phyloP scores from a whole-genome alignment of 1,140 invertebrate genomes.

The Glossosoma conforme region DNA sequence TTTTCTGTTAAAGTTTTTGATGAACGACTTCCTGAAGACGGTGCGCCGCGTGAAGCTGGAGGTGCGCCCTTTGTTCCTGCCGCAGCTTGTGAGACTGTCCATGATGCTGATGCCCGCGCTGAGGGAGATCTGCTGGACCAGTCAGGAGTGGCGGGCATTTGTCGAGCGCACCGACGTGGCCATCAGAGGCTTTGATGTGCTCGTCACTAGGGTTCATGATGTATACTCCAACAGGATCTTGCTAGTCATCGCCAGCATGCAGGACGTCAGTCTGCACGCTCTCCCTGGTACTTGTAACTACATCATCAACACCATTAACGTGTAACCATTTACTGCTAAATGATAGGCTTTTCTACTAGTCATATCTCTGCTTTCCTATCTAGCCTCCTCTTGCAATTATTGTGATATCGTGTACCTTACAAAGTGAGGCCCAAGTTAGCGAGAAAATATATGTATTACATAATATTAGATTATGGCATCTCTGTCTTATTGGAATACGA shows the following conservation, averaged over 20 bases:
- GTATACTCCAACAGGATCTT: constrained; percentile 90
- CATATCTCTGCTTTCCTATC: no score
- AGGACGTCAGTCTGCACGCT: constrained; percentile 72
- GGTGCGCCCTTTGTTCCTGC: constrained; percentile 79
- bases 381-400: no score
- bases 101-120: constrained; percentile 76
- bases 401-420: no score
- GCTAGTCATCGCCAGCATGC: constrained; percentile 81
- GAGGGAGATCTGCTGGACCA: constrained; percentile 74
- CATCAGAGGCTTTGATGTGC: constrained; percentile 75
- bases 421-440: no score
- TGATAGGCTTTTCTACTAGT: no score
- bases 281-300: constrained; percentile 60
- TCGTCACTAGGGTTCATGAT: constrained; percentile 82
- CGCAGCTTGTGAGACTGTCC: constrained; percentile 77
- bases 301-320: no score
- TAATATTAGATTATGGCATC: no score
- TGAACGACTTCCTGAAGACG: constrained; percentile 67
- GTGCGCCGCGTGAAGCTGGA: constrained; percentile 75
- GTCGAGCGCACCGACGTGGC: constrained; percentile 62
- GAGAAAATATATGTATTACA: no score
- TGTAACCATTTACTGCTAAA: no score
- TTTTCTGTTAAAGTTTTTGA: constrained; percentile 61
- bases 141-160: constrained; percentile 68
- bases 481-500: no score